Base-by-base conservation (phyloP, 2,113 vertebrate genomes). In the Blennius ocellaris region DNA sequence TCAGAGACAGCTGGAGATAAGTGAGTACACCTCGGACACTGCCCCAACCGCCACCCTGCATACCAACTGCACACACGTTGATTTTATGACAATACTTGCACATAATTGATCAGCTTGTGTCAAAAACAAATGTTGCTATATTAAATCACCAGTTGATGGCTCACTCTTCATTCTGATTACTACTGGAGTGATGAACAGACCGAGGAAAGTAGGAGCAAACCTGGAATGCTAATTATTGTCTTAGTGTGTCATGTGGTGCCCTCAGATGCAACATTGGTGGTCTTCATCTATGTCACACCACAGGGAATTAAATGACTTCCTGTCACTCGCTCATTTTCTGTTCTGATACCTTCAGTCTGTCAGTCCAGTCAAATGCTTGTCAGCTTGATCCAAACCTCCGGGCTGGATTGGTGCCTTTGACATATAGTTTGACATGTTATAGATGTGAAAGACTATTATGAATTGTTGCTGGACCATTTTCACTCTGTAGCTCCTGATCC, bases 1-100 rank as follows among this genome's bases (percentile, higher is more conserved):
- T 85, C 96, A 97, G 92, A 91, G 96, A 53, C 96, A 97, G 84
- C 91, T 97, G 86, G 96, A 98, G 90, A 97, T 98, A 92, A 97
- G 97, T 98, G 87, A 92, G 96, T 95, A 60, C 16, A 67, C 48
- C 45, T 37, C 11, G 39, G 39, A 80, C n/a, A 45, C 14, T 16
- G 7, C 44, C n/a, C n/a, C 48, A 11, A 21, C 17, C 41, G 6
- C 17, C 44, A 50, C 36, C 21, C 12, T 37, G 51, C 45, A 21
- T 43, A 53, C 57, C 45, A 21, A 61, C 49, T 54, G 55, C n/a
- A 15, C 30, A 44, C 43, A 53, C 45, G 9, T 36, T 30, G 38
- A 45, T 8, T 48, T 53, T 3, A 47, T 2, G 3, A 10, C 2
- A 54, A 7, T 5, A 38, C 10, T n/a, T 52, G 30, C 15, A 11